These are phyloP conservation scores for Patagioenas fasciata DNA, from an alignment of 2,113 vertebrate species.

Conservation along the genomic window DNA sequence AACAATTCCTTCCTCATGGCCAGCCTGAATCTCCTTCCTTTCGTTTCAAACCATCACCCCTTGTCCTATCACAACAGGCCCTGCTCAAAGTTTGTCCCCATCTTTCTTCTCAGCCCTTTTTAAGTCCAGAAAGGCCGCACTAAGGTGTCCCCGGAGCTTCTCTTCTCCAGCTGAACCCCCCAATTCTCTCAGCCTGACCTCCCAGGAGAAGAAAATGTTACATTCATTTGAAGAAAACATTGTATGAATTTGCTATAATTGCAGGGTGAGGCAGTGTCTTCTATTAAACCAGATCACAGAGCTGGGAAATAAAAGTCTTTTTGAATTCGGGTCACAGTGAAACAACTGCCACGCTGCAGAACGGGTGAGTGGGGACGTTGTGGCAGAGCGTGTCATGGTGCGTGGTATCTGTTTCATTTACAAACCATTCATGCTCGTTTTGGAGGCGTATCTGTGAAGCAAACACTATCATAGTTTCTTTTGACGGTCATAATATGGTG, in stretches of 20 bases:
- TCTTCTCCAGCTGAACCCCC: no score
- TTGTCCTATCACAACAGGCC: no score
- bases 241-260: not conserved
- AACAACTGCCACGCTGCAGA: not conserved
- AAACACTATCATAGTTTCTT: not conserved
- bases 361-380: not conserved
- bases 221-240: accelerated
- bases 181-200: no score
- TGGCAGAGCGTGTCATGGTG: not conserved
- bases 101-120: no score
- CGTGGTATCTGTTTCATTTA: not conserved
- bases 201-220: no score
- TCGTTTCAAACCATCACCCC: no score
- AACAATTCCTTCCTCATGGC: no score
- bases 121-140: no score
- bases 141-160: no score
- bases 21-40: no score
- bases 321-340: not conserved
- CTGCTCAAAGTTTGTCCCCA: no score
- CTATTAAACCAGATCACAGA: not conserved
- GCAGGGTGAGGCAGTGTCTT: not conserved
- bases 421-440: not conserved
- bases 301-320: not conserved
- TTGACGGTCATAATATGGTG: not conserved
- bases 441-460: not conserved